Base-by-base conservation (phyloP, 2,797 vertebrate genomes). In the Silurus lanzhouensis region DNA sequence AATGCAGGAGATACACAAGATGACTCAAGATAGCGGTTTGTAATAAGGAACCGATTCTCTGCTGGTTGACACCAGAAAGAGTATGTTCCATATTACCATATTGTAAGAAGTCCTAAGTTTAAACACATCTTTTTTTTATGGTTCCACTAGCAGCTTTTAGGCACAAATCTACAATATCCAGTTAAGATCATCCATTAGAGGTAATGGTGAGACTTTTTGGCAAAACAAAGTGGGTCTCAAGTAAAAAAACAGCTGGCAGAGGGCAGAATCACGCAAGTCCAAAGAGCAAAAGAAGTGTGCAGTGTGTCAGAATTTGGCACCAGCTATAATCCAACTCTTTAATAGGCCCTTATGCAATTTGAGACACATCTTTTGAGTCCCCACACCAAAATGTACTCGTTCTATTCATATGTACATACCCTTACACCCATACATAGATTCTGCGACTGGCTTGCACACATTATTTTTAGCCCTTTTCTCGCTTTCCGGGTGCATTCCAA, bases 401-500 rank as follows among this genome's bases (percentile, higher is more conserved):
- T 82, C 27, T 70, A 82, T 82, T 57, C 55, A 58, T 71, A 70
- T 52, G 8, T 52, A 10, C 60, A 60, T 44, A 82, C 19, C 55
- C 79, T 20, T 31, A 67, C 48, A 55, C 27, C 48, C 66, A 44
- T 82, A 60, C 52, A 38, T 57, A 57, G 27, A 22, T 82, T 57
- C 67, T 71, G 67, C 66, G 12, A 38, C 48, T 55, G 79, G 79
- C 61, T 66, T 52, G 38, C 22, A 48, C 5, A 17, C n/a, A 81
- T 82, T 82, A 82, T 82, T 82, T 82, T 82, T 82, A 82, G 67
- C 81, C 9, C 52, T 71, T 71, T 60, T 70, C 67, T 61, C n/a
- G 55, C 79, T 81, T 81, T 68, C 64, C 17, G 8, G 46, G 48
- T 7, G 6, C 60, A 64, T 80, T 82, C 48, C 64, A 60, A 82